These are phyloP conservation scores for Puntigrus tetrazona DNA, from an alignment of 2,113 vertebrate species.

Conservation along the genomic window DNA sequence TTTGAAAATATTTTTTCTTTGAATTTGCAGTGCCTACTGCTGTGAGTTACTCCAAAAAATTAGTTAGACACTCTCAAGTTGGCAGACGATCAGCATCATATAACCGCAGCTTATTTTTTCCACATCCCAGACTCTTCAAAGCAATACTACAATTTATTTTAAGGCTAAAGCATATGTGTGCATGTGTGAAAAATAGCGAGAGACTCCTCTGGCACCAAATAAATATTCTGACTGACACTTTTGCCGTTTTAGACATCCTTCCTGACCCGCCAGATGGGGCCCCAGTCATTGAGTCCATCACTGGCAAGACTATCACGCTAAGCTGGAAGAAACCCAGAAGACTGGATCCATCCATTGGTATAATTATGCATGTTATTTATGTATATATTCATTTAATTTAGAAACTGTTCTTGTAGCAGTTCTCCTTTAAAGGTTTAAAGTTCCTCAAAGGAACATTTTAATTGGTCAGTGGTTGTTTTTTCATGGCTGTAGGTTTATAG, in stretches of 20 bases:
- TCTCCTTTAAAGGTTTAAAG: not conserved
- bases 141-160: constrained; percentile 1
- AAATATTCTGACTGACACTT: constrained; percentile 21
- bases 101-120: not conserved
- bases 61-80: not conserved
- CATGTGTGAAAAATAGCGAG: not conserved
- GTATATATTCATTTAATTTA: not conserved
- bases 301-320: constrained; percentile 85
- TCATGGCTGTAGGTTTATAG: not conserved
- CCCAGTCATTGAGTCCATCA: constrained; percentile 83
- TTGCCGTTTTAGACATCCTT: constrained; percentile 83
- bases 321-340: constrained; percentile 91
- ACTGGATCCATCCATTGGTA: constrained; percentile 93
- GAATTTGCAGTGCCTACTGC: not conserved
- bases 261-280: constrained; percentile 91
- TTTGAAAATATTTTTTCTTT: not conserved
- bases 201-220: not conserved
- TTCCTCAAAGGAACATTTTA: not conserved
- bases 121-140: not conserved
- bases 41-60: not conserved
- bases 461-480: not conserved
- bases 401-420: not conserved
- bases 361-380: constrained; percentile 21
- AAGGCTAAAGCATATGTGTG: not conserved
- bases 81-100: not conserved